Evolutionary conservation across 2,113 vertebrate species (phyloP), one percentile per base, ranked within the genome.

Genomic region (Egretta garzetta): DNA sequence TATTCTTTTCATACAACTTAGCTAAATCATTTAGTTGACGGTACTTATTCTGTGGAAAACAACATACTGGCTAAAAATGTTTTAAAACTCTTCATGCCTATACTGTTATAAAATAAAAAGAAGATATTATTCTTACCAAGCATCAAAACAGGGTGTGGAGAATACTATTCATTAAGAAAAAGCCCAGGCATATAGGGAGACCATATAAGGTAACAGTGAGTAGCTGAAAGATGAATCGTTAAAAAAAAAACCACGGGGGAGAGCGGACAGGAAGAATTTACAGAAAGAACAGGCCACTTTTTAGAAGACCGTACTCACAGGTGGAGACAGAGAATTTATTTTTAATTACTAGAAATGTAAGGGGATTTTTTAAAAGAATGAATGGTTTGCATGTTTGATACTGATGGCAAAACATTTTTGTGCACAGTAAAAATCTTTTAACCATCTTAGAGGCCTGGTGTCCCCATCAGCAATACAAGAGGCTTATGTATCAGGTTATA

Each of bases 191-290:
- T 91, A 88, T 14, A 90, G 43, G 49, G 66, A 88, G 55, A 84
- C 84, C 86, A 70, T 81, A 45, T 53, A 92, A 86, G 53, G 88
- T 60, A 96, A 94, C 55, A 90, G 73, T 37, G 33, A 55, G 50
- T 74, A 90, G 50, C 27, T 56, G 94, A 84, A 52, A 94, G 43
- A 85, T 49, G 49, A 95, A 79, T 81, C 5, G 8, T 59, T 59
- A 16, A 66, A 93, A 9, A 53, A 58, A 35, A 41, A 41, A 32
- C 6, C 50, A 32, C 3, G 1, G 73, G 18, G 88, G 23, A 35
- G 10, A 80, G 28, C 28, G 93, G 80, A 87, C 41, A 90, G 68
- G 59, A 90, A 90, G 33, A 90, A 96, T 60, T 90, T 90, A 79
- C 59, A 90, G 49, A 91, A 96, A 83, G 52, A 94, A 88, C 12